Conservation (phyloP, 2,888 invertebrate species). For the Tinea pellionella region DNA sequence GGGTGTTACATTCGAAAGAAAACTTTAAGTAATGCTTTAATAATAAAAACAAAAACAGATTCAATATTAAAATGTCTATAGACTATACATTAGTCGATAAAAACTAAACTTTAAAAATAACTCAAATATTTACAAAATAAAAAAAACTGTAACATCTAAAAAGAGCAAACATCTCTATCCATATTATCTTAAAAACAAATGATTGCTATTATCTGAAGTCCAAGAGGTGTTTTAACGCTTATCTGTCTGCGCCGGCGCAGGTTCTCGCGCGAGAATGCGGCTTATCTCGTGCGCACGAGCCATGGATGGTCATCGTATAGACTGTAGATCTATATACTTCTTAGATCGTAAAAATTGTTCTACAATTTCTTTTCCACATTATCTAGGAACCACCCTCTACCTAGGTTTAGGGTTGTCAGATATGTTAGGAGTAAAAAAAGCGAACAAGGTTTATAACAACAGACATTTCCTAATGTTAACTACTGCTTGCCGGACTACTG, state of each 20-base stretch:
- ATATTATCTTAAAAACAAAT: background rate
- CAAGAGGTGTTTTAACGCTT: conserved; percentile 46
- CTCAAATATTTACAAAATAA: background rate
- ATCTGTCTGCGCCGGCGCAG: conserved; percentile 27
- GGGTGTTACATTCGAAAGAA: no score
- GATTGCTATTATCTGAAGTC: conserved; percentile 16
- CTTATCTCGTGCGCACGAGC: conserved; percentile 50
- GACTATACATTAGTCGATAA: background rate
- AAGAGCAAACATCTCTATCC: conserved; percentile 3
- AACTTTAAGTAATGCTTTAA: no score
- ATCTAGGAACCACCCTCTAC: no score
- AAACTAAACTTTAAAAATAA: background rate
- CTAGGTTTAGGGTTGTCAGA: no score
- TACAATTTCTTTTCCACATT: no score
- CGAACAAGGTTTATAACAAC: no score
- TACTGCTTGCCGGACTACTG: no score
- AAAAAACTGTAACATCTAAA: background rate
- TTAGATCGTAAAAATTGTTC: background rate
- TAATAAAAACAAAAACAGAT: no score
- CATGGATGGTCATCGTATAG: conserved; percentile 16
- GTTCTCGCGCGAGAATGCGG: conserved; percentile 31
- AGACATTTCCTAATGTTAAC: no score
- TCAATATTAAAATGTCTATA: no score
- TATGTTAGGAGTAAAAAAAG: no score
- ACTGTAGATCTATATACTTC: background rate